phyloP scores from a whole-genome alignment of 1,140 invertebrate genomes.

The Mamestra configurata region DNA sequence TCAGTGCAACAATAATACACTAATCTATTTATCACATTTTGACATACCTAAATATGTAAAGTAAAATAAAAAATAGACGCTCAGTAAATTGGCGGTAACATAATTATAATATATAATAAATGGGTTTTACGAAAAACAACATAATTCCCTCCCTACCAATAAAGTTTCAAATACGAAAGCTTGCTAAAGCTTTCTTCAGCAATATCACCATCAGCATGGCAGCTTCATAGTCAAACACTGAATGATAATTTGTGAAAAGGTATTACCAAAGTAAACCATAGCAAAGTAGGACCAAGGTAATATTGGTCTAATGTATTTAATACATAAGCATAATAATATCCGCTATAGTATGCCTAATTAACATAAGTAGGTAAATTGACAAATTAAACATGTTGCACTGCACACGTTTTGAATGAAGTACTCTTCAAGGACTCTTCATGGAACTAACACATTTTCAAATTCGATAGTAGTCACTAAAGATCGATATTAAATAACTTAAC shows the following conservation, averaged over 20 bases:
- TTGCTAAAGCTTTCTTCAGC: neutral
- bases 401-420: too few relatives aligned
- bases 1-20: neutral
- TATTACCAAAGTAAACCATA: too few relatives aligned
- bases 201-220: neutral
- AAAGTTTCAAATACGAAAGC: neutral
- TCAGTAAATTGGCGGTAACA: neutral
- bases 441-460: neutral
- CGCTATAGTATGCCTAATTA: neutral
- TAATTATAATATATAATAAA: neutral
- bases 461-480: neutral
- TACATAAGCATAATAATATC: neutral
- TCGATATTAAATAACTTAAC: too few relatives aligned
- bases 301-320: neutral
- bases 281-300: neutral
- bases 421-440: too few relatives aligned
- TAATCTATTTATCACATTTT: constrained; percentile 29
- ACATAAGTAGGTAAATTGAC: neutral
- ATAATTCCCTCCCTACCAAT: too few relatives aligned
- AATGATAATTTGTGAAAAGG: too few relatives aligned
- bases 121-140: too few relatives aligned
- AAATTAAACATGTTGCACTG: constrained; percentile 2
- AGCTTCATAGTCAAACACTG: too few relatives aligned
- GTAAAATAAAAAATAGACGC: neutral
- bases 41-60: neutral